Conservation (phyloP, 1,140 invertebrate genomes). For the Drosophila repletoides region DNA sequence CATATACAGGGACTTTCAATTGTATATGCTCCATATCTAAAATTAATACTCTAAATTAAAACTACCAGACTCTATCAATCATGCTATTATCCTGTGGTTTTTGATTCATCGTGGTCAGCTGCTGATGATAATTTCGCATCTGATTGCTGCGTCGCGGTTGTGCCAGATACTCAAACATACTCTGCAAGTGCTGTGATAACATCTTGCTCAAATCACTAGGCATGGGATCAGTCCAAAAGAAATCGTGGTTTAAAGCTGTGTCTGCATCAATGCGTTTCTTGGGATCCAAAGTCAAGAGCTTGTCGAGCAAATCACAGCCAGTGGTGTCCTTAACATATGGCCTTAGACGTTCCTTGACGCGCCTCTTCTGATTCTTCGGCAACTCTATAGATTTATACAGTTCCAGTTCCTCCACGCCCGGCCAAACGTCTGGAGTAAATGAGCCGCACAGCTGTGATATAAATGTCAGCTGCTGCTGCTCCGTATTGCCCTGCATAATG, state of each 20-base stretch:
- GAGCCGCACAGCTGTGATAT: slow-evolving; percentile 98
- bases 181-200: slow-evolving; percentile 95
- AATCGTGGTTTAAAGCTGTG: slow-evolving; percentile 97
- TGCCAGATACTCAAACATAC: slow-evolving; percentile 98
- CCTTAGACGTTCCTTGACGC: slow-evolving; percentile 94
- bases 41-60: slow-evolving; percentile 2
- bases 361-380: slow-evolving; percentile 94
- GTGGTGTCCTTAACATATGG: slow-evolving; percentile 96
- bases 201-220: slow-evolving; percentile 95
- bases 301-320: slow-evolving; percentile 97
- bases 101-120: slow-evolving; percentile 76
- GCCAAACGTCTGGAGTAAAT: slow-evolving; percentile 97
- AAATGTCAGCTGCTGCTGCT: slow-evolving; percentile 97
- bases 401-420: slow-evolving; percentile 96
- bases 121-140: slow-evolving; percentile 87
- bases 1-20: slow-evolving; percentile 9
- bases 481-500: slow-evolving; percentile 95
- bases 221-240: slow-evolving; percentile 99
- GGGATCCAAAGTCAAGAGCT: slow-evolving; percentile 95
- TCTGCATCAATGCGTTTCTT: slow-evolving; percentile 95
- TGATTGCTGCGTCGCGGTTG: slow-evolving; percentile 89
- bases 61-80: slow-evolving; percentile 81
- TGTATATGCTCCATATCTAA: slow-evolving; percentile 28
- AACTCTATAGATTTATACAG: slow-evolving; percentile 96
- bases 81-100: slow-evolving; percentile 82